phyloP scores from a whole-genome alignment of 2,888 invertebrate species.

The Andrena minutula region DNA sequence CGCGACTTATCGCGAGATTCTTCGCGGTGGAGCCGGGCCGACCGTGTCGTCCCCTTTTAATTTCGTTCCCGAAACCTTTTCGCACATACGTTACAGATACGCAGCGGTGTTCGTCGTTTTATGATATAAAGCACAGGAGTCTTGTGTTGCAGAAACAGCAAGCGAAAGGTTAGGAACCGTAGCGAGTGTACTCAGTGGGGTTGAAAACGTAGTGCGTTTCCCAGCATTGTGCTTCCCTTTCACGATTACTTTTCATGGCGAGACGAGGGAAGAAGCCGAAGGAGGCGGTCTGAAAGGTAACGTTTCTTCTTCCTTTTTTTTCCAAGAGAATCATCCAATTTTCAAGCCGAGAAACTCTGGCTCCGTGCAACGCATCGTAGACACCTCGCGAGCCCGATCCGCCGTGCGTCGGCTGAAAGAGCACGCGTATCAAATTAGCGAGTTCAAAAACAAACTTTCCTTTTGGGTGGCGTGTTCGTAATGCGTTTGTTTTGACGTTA shows the following conservation, averaged over 20 bases:
- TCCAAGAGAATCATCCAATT: conserved; percentile 16
- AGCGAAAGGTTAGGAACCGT: not conserved
- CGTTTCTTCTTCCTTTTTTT: not conserved
- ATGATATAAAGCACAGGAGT: not conserved
- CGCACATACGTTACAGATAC: not conserved
- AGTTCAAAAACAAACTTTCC: conserved; percentile 40
- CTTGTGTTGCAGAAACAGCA: not conserved
- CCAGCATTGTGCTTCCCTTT: not conserved
- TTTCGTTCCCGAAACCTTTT: conserved; percentile 6
- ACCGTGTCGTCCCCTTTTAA: conserved; percentile 19
- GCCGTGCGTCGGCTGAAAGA: conserved; percentile 1
- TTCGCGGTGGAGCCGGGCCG: conserved; percentile 4
- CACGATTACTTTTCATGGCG: not conserved
- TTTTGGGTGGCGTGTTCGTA: conserved; percentile 38
- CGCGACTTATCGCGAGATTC: conserved; percentile 29
- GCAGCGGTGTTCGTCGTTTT: not conserved
- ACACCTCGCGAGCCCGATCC: conserved; percentile 31
- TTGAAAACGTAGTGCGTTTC: not conserved
- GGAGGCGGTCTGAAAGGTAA: not conserved
- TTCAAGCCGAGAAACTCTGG: conserved; percentile 15
- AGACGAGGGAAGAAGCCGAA: not conserved
- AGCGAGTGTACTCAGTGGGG: not conserved
- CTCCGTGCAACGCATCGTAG: conserved; percentile 17
- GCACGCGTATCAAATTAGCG: conserved; percentile 44
- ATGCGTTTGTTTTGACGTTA: conserved; percentile 57